Base-by-base conservation (phyloP, 1,140 invertebrate species). In the Trichomalopsis sarcophagae region DNA sequence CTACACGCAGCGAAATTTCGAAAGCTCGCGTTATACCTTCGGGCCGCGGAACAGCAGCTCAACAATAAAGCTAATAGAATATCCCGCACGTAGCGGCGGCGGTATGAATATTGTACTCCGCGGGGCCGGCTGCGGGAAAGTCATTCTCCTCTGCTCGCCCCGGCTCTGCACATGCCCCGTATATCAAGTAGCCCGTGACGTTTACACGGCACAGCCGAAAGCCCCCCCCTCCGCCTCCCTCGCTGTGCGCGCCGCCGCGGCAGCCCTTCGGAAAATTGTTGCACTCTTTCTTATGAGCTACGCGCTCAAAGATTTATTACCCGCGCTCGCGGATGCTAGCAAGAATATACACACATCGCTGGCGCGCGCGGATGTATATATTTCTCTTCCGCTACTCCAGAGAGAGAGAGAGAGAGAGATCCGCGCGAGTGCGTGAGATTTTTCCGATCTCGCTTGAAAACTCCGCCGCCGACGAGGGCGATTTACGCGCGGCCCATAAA, bases 31-130 rank as follows among this genome's bases (percentile, higher is more conserved):
- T 9, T 44, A 44, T 44, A 44, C 40, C 55, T 62, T 62, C 55
- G 55, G 55, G 55, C 1, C 17, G 55, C 55, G 1, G 55, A 71
- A 7, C 23, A 30, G 30, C 30, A n/a, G 30, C 33, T 66, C 74
- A 62, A 88, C 81, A 87, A 87, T 85, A 87, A 89, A 84, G 75
- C 66, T 84, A 89, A 88, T 86, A 84, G 87, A 90, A 88, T 85
- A 88, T 89, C 74, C 68, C n/a, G 69, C 86, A 83, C 83, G 87
- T 87, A 89, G 87, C 87, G 83, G 85, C 2, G 4, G 9, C 7
- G n/a, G 40, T 75, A 77, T 82, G 74, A 77, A 77, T 85, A 82
- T 74, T 82, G 80, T 27, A 85, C 30, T 62, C 4, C 33, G n/a
- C n/a, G 55, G 62, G 10, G n/a, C 27, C 27, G 33, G 81, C 81